Evolutionary conservation across 2,113 vertebrate genomes (phyloP), one percentile per base, ranked within the genome.

Genomic region (Chloebia gouldiae): DNA sequence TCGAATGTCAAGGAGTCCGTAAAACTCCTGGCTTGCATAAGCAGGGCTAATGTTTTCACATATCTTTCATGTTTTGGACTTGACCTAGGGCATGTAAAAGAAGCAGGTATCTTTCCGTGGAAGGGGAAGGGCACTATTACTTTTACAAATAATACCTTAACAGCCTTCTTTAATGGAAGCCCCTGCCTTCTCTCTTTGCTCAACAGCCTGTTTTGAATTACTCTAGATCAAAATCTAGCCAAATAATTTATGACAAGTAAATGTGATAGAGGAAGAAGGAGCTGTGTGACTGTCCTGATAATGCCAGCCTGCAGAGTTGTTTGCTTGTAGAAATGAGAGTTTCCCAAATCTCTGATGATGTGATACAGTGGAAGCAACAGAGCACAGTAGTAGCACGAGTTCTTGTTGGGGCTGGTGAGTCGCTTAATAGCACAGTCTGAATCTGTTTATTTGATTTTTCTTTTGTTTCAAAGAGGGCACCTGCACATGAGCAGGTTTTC

Each of bases 11-110:
- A 87, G 79, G 47, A 91, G 27, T 68, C 9, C 4, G 24, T 83
- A 28, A 77, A 88, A 94, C 44, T 93, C 88, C 42, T 90, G 85
- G 31, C 28, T 95, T 93, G 60, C n/a, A 75, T 92, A 77, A 82
- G 49, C 49, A 60, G 12, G 30, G 71, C 39, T 86, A 45, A 81
- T 80, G 37, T 82, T 93, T 95, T 93, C 42, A 37, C 27, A 47
- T 83, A 64, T 88, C 65, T 75, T 90, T 87, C 65, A 35, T 59
- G 56, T 78, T 88, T 93, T 35, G 63, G 56, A 27, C 37, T 77
- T 85, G 86, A 88, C 75, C 77, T 81, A 90, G 30, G 20, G 47
- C 3, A 0, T 78, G 51, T 66, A 40, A 88, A 76, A 89, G 84
- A 61, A 77, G 28, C 21, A 65, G 20, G 28, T 83, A 44, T 47